Conservation (phyloP, 2,113 vertebrate genomes). For the Salvelinus alpinus region DNA sequence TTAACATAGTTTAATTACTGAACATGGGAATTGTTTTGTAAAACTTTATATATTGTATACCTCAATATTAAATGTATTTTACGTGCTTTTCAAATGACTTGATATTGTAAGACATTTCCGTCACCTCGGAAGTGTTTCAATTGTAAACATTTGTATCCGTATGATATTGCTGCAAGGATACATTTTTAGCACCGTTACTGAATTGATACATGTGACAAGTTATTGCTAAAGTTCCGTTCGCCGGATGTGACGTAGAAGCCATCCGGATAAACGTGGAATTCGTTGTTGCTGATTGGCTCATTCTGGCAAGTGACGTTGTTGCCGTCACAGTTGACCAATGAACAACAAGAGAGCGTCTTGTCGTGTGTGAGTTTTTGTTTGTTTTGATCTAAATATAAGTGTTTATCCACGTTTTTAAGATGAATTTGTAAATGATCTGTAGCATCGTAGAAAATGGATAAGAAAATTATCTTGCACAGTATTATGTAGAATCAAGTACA, state of each 20-base stretch:
- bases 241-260: neutral
- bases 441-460: too few species aligned
- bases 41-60: neutral
- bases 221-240: neutral
- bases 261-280: neutral
- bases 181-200: too few species aligned
- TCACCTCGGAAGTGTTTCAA: too few species aligned
- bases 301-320: conserved; percentile 5
- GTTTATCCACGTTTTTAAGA: neutral
- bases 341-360: conserved; percentile 33
- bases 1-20: neutral
- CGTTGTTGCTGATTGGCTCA: neutral
- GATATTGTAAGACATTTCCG: too few species aligned
- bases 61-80: neutral
- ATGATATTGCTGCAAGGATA: too few species aligned
- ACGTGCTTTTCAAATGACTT: too few species aligned
- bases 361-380: conserved; percentile 49
- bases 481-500: too few species aligned
- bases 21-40: neutral
- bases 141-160: too few species aligned
- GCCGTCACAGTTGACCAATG: conserved; percentile 29
- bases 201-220: neutral
- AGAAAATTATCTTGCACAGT: too few species aligned
- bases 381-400: neutral
- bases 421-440: too few species aligned